These are phyloP conservation scores for Oscarella lobularis DNA, from an alignment of 37 sponge, comb jelly and placozoan species.

Conservation along the genomic window DNA sequence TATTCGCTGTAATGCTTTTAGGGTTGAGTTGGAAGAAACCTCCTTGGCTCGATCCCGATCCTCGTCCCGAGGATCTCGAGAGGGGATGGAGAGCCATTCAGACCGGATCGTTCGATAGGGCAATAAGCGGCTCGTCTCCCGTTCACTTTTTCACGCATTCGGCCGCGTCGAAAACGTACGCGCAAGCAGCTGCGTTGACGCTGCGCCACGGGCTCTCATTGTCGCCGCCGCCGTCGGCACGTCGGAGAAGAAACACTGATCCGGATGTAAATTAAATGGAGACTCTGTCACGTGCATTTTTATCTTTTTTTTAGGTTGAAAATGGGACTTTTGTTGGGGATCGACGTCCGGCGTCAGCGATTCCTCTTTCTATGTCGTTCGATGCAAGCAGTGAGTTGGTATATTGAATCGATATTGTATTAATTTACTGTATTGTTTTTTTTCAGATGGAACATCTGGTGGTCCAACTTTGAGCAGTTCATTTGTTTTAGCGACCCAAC, in stretches of 20 bases:
- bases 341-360: background rate
- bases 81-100: constrained; percentile 17
- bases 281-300: background rate
- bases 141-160: background rate
- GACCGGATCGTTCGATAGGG: background rate
- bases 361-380: background rate
- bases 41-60: constrained; percentile 27
- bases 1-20: too few relatives aligned
- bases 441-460: too few relatives aligned
- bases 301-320: too few relatives aligned
- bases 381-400: too few relatives aligned
- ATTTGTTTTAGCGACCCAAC: too few relatives aligned
- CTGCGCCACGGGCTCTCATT: background rate
- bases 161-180: background rate
- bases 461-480: too few relatives aligned
- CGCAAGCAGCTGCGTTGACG: background rate
- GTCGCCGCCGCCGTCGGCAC: background rate
- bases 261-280: background rate
- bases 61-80: constrained; percentile 17
- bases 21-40: background rate
- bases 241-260: background rate
- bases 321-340: too few relatives aligned
- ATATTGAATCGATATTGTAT: too few relatives aligned
- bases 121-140: background rate
- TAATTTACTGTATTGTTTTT: too few relatives aligned